phyloP scores from a whole-genome alignment of 2,797 vertebrate species.

The Hipposideros larvatus region DNA sequence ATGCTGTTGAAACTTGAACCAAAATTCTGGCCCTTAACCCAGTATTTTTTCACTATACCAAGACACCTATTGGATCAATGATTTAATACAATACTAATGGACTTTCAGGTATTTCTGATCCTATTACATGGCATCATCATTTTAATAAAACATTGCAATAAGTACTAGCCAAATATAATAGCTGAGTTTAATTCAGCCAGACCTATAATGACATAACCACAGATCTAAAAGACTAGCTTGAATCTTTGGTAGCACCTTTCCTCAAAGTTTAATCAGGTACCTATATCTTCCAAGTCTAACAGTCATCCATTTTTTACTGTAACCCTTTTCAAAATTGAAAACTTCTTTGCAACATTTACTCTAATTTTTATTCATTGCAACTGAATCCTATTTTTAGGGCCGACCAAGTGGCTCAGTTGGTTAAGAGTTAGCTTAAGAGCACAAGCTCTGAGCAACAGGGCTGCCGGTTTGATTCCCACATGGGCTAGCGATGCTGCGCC shows the following conservation, averaged over 20 bases:
- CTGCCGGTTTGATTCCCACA: too few relatives aligned
- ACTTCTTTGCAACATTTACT: neutral
- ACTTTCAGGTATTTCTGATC: neutral
- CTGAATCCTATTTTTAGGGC: neutral
- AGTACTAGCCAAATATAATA: neutral
- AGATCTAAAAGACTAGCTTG: neutral
- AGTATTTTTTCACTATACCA: neutral
- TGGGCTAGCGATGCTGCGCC: too few relatives aligned
- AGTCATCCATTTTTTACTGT: neutral
- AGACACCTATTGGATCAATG: neutral
- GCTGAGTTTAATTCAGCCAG: neutral
- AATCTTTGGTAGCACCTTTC: neutral
- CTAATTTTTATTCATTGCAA: neutral
- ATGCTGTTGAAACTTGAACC: neutral
- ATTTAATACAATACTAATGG: neutral
- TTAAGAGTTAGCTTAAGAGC: too few relatives aligned
- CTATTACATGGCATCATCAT: neutral
- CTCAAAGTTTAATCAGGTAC: neutral
- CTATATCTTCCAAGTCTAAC: neutral
- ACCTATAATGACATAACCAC: neutral
- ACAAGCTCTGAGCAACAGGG: too few relatives aligned
- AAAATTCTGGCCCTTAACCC: neutral
- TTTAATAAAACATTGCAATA: conserved; percentile 15
- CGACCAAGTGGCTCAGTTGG: too few relatives aligned
- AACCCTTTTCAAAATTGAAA: conserved; percentile 5